These are phyloP conservation scores for Staurois parvus DNA, from an alignment of 2,797 vertebrate genomes.

Conservation along the genomic window DNA sequence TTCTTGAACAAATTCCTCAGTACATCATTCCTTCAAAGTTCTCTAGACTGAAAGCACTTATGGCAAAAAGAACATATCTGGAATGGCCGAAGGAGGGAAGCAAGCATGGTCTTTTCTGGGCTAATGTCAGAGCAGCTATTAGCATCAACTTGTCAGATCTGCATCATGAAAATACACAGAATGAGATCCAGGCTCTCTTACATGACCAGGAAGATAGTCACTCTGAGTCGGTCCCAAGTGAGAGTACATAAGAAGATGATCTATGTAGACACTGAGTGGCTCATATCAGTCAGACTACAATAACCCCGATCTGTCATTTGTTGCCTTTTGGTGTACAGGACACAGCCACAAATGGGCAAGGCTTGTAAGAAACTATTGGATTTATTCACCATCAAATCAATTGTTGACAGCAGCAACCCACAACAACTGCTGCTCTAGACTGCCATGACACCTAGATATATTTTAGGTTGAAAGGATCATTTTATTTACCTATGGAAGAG, in stretches of 20 bases:
- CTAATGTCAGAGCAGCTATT: conserved; percentile 84
- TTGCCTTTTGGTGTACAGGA: no score
- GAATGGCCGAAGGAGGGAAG: conserved; percentile 87
- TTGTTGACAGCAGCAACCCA: no score
- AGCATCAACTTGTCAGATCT: conserved; percentile 56
- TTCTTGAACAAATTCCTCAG: conserved; percentile 85
- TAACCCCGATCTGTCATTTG: no score
- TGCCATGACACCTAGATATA: no score
- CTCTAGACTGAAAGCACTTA: conserved; percentile 85
- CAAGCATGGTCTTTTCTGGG: conserved; percentile 87
- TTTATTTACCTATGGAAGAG: no score
- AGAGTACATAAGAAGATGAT: neutral
- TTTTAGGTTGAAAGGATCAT: no score
- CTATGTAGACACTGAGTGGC: no score
- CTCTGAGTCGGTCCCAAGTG: neutral
- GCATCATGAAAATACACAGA: conserved; percentile 16
- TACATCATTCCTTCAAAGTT: conserved; percentile 86
- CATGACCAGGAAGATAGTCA: neutral
- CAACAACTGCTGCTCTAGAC: no score
- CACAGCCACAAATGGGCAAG: no score
- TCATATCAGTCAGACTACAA: no score
- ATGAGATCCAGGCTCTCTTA: neutral
- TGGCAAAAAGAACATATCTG: conserved; percentile 84
- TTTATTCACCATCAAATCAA: no score
- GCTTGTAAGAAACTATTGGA: no score